phyloP scores from a whole-genome alignment of 1,140 invertebrate genomes.

The Aphelenchoides besseyi region DNA sequence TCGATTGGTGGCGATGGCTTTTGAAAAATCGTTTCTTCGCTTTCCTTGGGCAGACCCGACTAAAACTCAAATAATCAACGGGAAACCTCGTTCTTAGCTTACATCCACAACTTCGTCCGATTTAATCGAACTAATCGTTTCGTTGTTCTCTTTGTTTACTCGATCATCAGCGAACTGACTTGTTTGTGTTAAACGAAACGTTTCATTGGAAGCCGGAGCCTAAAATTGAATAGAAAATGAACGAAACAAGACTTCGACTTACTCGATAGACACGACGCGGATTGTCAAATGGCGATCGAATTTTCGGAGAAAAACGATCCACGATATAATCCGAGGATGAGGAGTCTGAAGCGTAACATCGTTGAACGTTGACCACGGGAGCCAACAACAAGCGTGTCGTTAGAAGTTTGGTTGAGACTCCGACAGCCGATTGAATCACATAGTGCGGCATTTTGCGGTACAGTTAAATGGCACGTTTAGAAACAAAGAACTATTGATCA shows the following conservation, averaged over 20 bases:
- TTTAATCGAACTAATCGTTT: background rate
- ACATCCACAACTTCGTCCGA: constrained; percentile 1
- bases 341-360: constrained; percentile 7
- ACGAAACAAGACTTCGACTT: constrained; percentile 21
- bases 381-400: background rate
- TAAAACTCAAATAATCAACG: background rate
- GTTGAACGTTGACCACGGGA: background rate
- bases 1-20: background rate
- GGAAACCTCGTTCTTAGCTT: background rate
- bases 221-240: constrained; percentile 12
- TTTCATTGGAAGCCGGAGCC: background rate
- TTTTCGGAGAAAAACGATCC: constrained; percentile 25
- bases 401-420: background rate
- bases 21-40: background rate
- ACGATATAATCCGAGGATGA: constrained; percentile 31
- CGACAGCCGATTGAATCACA: background rate
- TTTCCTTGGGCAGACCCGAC: background rate
- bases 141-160: constrained; percentile 21
- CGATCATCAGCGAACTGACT: constrained; percentile 10
- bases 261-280: constrained; percentile 28
- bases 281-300: constrained; percentile 44
- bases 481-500: background rate
- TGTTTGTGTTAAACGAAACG: background rate
- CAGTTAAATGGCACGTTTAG: background rate
- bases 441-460: background rate